Evolutionary conservation across 2,888 invertebrate genomes (phyloP), one percentile per base, ranked within the genome.

Genomic region (Drosophila nr. fundita): DNA sequence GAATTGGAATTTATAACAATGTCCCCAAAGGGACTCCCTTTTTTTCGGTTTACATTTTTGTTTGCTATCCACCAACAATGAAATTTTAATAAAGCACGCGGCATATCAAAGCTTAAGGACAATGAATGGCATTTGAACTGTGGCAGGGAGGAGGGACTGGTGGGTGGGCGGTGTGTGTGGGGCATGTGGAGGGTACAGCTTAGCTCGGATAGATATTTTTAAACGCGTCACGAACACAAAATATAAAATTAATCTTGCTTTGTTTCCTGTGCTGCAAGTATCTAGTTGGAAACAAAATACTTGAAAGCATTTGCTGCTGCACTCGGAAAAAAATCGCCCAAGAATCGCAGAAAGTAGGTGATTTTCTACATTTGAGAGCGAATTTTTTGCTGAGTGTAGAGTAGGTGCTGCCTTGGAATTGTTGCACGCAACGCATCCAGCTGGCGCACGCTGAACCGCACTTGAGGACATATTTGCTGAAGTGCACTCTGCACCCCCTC

Each of bases 1-100:
- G 66, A 83, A 90, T 80, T 80, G 81, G 78, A 86, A 90, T 86
- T 88, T 86, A 83, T 90, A 90, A 89, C 84, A 86, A 89, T 89
- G 89, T 88, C 78, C 89, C 80, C 78, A 87, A 87, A 89, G 87
- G 87, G 74, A 86, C 68, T 27, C 29, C 45, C 29, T 32, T 8
- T 45, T 45, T 13, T 21, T 45, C 30, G 21, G 21, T 1, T 42
- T 32, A 24, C 13, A 27, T 24, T 3, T n/a, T n/a, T 2, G 11
- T 42, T 34, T 40, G 50, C 21, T 7, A 42, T 30, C 58, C 59
- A 55, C 52, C 42, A 73, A 75, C 75, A 85, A 87, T 87, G 82
- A 85, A 89, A 77, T 85, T 89, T 89, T 85, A 87, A 85, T 85
- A 87, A 89, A 84, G 87, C 89, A 76, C 77, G 87, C 81, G 68